A percentile compares a stretch with the other conserved stretches of the same genome.
Conservation (phyloP, 2,797 vertebrate species). For the Mormyrus hasselquistii region DNA sequence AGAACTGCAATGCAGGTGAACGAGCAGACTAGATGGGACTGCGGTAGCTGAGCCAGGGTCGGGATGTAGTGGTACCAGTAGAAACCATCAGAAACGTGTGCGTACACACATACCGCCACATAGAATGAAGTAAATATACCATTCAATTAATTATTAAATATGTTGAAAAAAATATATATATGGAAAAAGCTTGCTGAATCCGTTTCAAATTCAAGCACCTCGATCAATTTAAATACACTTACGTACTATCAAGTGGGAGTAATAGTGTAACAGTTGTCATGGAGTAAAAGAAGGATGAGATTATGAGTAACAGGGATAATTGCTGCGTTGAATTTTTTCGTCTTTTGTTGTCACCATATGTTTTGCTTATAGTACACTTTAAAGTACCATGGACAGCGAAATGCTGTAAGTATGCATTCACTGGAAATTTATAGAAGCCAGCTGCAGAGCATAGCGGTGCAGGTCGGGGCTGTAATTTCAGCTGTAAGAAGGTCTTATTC, state of each 20-base stretch:
- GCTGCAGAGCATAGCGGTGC: not conserved
- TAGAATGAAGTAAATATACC: constrained; percentile 48
- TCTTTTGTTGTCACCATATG: not conserved
- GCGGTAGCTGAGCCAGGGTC: constrained; percentile 35
- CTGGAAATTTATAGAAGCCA: not conserved
- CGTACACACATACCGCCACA: constrained; percentile 7
- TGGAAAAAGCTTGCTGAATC: constrained; percentile 37
- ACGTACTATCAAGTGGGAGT: not conserved
- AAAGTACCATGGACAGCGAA: constrained; percentile 49
- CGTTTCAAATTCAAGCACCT: not conserved
- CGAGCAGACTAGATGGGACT: constrained; percentile 39
- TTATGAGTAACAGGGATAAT: not conserved
- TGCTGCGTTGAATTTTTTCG: not conserved
- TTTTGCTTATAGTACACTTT: not conserved
- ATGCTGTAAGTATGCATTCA: not conserved
- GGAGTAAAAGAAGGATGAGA: not conserved
- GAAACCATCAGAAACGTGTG: constrained; percentile 24
- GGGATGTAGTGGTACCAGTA: constrained; percentile 24
- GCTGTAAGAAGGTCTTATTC: not conserved
- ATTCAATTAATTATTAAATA: constrained; percentile 31
- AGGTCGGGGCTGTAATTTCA: not conserved
- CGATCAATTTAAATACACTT: not conserved
- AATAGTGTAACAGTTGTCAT: not conserved
- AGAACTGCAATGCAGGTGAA: constrained; percentile 65
- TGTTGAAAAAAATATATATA: constrained; percentile 28